Evolutionary conservation across 2,888 invertebrate species (phyloP).

Genomic region (Ecdyonurus torrentis): DNA sequence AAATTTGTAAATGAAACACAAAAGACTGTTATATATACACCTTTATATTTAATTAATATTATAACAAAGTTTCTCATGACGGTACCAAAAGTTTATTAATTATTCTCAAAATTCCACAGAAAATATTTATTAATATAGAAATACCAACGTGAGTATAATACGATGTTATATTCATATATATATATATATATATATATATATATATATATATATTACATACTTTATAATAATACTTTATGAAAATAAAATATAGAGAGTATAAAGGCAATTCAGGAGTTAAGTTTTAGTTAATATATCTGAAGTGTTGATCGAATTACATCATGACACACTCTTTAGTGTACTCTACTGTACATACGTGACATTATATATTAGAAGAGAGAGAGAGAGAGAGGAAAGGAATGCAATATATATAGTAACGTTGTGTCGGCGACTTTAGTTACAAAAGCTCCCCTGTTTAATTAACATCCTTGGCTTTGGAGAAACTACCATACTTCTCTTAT

Average conservation of each 20-base stretch:
- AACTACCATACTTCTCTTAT: neutral
- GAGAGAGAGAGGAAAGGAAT: neutral
- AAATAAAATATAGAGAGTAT: too few relatives aligned
- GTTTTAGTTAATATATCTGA: neutral
- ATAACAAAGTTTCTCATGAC: neutral
- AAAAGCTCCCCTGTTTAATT: conserved; percentile 10
- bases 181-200: too few relatives aligned
- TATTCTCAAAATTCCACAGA: neutral
- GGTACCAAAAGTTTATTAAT: neutral
- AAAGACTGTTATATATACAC: neutral
- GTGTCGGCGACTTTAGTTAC: conserved; percentile 8
- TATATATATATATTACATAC: neutral
- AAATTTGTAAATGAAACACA: neutral
- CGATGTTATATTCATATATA: too few relatives aligned
- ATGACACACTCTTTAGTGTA: too few relatives aligned
- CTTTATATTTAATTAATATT: neutral
- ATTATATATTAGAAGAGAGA: neutral
- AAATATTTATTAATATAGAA: neutral
- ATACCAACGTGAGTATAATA: neutral
- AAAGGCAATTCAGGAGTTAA: neutral
- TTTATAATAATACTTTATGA: too few relatives aligned
- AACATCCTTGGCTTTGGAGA: conserved; percentile 5
- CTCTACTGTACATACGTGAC: too few relatives aligned
- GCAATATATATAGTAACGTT: too few relatives aligned
- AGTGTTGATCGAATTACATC: neutral